These are phyloP conservation scores for Buathra laborator DNA, from an alignment of 2,888 invertebrate genomes.

Conservation along the genomic window DNA sequence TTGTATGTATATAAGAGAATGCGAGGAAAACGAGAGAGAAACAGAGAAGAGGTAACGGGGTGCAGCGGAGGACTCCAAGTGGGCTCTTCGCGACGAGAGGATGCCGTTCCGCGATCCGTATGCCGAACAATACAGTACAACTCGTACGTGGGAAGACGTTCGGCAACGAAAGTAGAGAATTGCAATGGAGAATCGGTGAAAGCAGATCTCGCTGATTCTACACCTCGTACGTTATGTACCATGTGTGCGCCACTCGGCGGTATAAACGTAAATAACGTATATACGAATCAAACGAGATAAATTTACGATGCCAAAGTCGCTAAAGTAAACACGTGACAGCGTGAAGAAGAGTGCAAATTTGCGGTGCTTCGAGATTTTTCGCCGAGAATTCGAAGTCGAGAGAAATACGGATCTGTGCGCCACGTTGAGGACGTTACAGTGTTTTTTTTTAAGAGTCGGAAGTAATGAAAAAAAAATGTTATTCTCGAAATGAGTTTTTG, in stretches of 20 bases:
- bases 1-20: neutral
- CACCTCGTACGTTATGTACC: constrained; percentile 56
- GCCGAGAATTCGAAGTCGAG: neutral
- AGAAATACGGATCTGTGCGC: neutral
- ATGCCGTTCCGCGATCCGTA: constrained; percentile 60
- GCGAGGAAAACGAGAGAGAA: neutral
- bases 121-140: constrained; percentile 62
- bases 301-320: constrained; percentile 7
- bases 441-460: neutral
- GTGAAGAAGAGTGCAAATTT: constrained; percentile 8
- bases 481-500: too few species aligned
- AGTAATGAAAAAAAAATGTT: neutral
- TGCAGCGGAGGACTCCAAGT: constrained; percentile 35
- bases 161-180: constrained; percentile 45
- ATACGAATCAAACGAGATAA: constrained; percentile 1
- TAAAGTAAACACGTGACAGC: constrained; percentile 5
- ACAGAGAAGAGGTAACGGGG: constrained; percentile 22
- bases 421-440: neutral
- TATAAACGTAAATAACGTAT: constrained; percentile 38
- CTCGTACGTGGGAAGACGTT: constrained; percentile 57
- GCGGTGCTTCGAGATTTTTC: neutral
- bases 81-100: constrained; percentile 30
- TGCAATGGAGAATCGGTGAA: constrained; percentile 48
- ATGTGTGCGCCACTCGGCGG: constrained; percentile 50
- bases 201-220: constrained; percentile 58